Percentiles rank a stretch among this genome's conserved stretches.
Conservation (phyloP, 2,797 vertebrate genomes). For the Pangasius larnaudii region DNA sequence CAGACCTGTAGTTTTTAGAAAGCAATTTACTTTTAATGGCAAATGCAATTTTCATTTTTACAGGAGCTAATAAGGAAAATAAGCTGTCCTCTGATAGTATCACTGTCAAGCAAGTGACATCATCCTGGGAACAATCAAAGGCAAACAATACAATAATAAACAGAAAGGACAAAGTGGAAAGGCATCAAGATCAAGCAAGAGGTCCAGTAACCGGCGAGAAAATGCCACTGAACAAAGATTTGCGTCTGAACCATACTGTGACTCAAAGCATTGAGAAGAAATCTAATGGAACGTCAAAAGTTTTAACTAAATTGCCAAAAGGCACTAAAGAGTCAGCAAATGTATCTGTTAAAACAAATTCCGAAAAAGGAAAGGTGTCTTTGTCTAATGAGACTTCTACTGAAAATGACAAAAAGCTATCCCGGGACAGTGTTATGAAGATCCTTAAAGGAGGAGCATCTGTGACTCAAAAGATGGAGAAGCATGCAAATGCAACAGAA, state of each 20-base stretch:
- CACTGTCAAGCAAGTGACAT: constrained; percentile 51
- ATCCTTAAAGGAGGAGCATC: neutral
- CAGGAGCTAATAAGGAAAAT: constrained; percentile 65
- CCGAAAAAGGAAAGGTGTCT: constrained; percentile 56
- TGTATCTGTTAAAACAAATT: constrained; percentile 50
- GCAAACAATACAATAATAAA: constrained; percentile 61
- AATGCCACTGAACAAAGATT: constrained; percentile 65
- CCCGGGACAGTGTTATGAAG: neutral
- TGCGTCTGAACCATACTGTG: constrained; percentile 65
- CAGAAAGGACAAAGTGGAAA: constrained; percentile 47
- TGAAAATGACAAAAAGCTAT: constrained; percentile 35
- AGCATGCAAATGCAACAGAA: constrained; percentile 22
- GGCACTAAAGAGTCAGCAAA: constrained; percentile 52
- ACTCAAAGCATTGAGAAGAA: constrained; percentile 63
- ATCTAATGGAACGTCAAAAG: constrained; percentile 61
- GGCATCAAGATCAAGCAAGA: constrained; percentile 54
- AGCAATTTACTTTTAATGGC: neutral
- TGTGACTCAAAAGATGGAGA: neutral
- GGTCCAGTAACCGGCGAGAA: constrained; percentile 67
- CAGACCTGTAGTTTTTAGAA: neutral
- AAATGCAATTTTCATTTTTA: neutral
- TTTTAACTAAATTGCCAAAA: constrained; percentile 55
- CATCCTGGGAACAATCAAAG: constrained; percentile 57
- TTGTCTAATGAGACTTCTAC: constrained; percentile 53
- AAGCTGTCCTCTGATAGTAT: constrained; percentile 57